Percentiles rank a stretch among this genome's conserved stretches.
These are phyloP conservation scores for Notamacropus eugenii DNA, from an alignment of 2,797 vertebrate genomes.

Conservation along the genomic window DNA sequence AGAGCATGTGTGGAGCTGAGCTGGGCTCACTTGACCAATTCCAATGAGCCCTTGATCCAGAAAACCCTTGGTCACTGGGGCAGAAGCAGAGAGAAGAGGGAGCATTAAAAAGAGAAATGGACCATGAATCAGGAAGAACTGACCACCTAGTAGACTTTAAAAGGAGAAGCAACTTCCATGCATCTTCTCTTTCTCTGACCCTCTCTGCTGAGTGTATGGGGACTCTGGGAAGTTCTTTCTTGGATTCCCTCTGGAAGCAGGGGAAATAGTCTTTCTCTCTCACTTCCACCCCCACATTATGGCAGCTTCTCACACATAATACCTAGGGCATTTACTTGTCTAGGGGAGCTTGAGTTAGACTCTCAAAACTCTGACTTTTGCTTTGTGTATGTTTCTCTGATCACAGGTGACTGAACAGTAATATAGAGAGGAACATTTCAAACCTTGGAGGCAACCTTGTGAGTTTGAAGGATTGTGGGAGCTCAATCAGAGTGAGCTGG, in stretches of 20 bases:
- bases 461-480: neutral
- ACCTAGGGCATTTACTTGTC: neutral
- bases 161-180: neutral
- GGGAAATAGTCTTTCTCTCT: neutral
- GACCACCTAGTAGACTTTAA: neutral
- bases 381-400: neutral
- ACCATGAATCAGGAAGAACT: neutral
- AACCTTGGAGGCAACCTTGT: neutral
- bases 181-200: neutral
- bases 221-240: neutral
- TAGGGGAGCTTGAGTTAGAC: neutral
- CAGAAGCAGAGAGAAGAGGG: neutral
- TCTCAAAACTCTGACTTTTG: neutral
- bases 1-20: neutral
- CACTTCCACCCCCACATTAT: neutral
- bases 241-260: neutral
- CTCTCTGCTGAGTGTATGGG: neutral
- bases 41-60: neutral
- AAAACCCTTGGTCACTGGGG: neutral
- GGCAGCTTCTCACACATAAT: neutral
- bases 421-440: neutral
- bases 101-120: neutral
- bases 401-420: neutral
- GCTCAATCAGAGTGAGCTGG: neutral
- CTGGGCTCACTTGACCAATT: neutral